Evolutionary conservation across 2,888 invertebrate genomes (phyloP), one percentile per base, ranked within the genome.

Genomic region (Conistra vaccinii): DNA sequence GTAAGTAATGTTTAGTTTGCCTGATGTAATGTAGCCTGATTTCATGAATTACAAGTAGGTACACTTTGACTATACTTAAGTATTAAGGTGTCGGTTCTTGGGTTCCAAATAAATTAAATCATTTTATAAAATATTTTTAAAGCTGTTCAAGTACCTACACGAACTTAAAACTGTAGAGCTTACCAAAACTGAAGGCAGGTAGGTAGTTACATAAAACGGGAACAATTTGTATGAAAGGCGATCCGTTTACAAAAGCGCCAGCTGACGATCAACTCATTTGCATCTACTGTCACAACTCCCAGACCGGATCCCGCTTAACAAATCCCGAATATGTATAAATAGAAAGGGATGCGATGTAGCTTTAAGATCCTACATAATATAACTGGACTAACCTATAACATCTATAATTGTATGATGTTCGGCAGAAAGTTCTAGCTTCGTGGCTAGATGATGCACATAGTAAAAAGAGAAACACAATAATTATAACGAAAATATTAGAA

Each of bases 211-310:
- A 77, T 70, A 66, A 86, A 86, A 78, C 63, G 51, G 69, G 66
- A 82, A 83, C 69, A 69, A 79, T 70, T 77, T 79, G 35, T 76
- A 62, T 62, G 66, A 78, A 80, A 73, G 48, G 48, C 77, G 72
- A 73, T 75, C 67, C 75, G 55, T 81, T 83, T 80, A 76, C 84
- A 69, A 79, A 69, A 76, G 73, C 76, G 73, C 76, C 88, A 83
- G 87, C 85, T 88, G 87, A 75, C 76, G 80, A 77, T 74, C 76
- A 77, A 73, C 77, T 83, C 73, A 88, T 87, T 87, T 87, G 80
- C 87, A 87, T 86, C 76, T 58, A 62, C 84, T 81, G 77, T 81
- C 81, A 77, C 75, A 88, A 81, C 81, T 83, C 73, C 55, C 67
- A 60, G 73, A 76, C 55, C 66, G 57, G 58, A 73, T 62, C 48